Percentiles rank a stretch among this genome's conserved stretches.
Evolutionary conservation across 92 coral and sea anemone genomes (phyloP).

Genomic region (Meandrina meandrites): DNA sequence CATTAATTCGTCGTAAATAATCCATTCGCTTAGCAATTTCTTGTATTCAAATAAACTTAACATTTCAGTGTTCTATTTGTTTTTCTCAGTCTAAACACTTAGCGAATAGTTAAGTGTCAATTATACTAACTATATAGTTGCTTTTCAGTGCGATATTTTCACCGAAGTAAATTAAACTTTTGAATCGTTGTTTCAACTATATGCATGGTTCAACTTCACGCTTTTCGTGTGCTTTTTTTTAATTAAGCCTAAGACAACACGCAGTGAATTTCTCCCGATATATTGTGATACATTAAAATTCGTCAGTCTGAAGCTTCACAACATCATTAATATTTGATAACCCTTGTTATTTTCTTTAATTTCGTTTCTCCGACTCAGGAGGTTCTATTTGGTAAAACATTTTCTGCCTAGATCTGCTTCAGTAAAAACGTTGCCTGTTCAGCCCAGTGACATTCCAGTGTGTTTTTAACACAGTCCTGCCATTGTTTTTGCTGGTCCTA

Average conservation of each 20-base stretch:
- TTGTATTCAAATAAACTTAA: neutral
- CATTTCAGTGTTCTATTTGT: neutral
- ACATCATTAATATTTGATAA: slow-evolving; percentile 1
- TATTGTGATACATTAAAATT: neutral
- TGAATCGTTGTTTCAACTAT: neutral
- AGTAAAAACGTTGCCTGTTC: neutral
- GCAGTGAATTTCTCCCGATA: neutral
- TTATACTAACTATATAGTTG: neutral
- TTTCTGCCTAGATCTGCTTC: neutral
- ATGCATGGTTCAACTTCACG: neutral
- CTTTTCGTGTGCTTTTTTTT: neutral
- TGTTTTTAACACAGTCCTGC: too few species aligned
- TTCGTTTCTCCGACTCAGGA: neutral
- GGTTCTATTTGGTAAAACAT: neutral
- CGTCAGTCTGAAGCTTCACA: neutral
- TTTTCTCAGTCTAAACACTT: neutral
- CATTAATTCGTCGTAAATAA: neutral
- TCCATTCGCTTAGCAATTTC: neutral
- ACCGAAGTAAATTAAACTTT: neutral
- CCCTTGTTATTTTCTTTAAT: neutral
- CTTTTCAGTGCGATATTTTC: neutral
- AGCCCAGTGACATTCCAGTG: neutral
- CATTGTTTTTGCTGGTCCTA: neutral
- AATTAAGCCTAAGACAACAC: neutral
- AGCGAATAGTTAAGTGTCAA: neutral